Evolutionary conservation across 2,113 vertebrate genomes (phyloP), one percentile per base, ranked within the genome.

Genomic region (Nansenia antarctica): DNA sequence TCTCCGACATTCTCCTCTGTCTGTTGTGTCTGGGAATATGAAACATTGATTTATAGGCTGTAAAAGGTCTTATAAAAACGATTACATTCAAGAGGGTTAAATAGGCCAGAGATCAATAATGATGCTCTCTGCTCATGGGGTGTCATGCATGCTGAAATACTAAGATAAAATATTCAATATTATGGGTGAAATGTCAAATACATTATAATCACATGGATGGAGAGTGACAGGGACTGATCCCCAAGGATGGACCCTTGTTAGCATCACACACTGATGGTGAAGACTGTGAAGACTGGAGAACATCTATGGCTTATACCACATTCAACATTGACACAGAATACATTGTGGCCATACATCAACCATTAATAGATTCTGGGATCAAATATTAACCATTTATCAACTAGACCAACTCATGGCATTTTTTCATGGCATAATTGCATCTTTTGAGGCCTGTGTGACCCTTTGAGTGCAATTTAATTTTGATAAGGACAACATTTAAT

Each of bases 161-260:
- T 88, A 96, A 97, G 96, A 96, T 95, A 95, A 94, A 95, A 88
- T 87, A 95, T 96, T 98, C 95, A 88, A 98, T 98, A 93, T 91
- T 91, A 96, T 96, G 90, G 95, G 95, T 95, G 93, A 97, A 95
- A 94, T 92, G 92, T 96, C 96, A 95, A 94, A 95, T 97, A 95
- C 95, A 95, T 95, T 95, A 94, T 94, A 95, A 95, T 93, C 94
- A 94, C 94, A 94, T 94, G 93, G 94, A 93, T 89, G 94, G 92
- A 94, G 95, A 95, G 91, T 95, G 94, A 92, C 93, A 94, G 94
- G 92, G 93, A 92, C 90, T 92, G 7, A 86, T 93, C 92, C 94
- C 93, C 88, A 45, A 29, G 31, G 22, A 53, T 35, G 55, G 35
- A 18, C 72, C 65, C 34, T 67, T 70, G 29, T n/a, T 49, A 49